A percentile compares a stretch with the other conserved stretches of the same genome.
Conservation (phyloP, 2,797 vertebrate genomes). For the Cossypha polioptera region DNA sequence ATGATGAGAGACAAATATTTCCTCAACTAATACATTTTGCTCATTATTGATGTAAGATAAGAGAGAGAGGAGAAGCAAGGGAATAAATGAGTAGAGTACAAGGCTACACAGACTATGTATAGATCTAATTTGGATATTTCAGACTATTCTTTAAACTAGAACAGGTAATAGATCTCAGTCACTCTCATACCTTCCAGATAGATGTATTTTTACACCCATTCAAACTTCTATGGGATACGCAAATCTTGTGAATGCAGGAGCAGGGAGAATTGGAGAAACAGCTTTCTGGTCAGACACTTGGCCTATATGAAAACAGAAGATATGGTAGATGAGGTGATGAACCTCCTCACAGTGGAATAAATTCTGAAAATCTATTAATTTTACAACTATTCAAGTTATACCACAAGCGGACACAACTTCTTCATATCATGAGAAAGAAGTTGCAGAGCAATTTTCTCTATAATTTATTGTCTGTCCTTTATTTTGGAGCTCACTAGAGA, state of each 20-base stretch:
- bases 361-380: background rate
- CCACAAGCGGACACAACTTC: background rate
- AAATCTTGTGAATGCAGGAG: background rate
- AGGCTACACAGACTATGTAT: background rate
- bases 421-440: background rate
- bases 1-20: background rate
- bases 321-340: background rate
- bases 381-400: background rate
- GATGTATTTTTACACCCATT: background rate
- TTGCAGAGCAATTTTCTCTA: background rate
- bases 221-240: background rate
- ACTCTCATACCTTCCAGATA: background rate
- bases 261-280: background rate
- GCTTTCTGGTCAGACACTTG: background rate
- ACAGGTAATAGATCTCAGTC: background rate
- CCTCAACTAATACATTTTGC: background rate
- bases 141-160: background rate
- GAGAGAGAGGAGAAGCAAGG: background rate
- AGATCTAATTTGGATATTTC: background rate
- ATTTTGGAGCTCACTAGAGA: background rate
- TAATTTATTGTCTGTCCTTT: background rate
- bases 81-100: background rate
- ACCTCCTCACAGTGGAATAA: background rate
- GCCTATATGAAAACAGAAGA: background rate
- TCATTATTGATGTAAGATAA: background rate